These are phyloP conservation scores for Achatina immaculata DNA, from an alignment of 1,140 invertebrate species.

Conservation along the genomic window DNA sequence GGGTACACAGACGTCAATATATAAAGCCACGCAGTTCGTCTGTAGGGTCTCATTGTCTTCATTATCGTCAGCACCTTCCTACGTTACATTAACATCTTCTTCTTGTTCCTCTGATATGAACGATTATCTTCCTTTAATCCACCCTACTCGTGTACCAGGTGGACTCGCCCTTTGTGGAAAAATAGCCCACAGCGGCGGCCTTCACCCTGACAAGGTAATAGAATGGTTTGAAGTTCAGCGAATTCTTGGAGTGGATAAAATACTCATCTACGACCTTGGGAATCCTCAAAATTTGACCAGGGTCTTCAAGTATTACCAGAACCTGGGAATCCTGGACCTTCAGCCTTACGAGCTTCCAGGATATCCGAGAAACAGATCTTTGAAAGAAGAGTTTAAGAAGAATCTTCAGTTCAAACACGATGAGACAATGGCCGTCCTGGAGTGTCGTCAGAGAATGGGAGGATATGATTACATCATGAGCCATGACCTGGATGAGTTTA, in stretches of 20 bases:
- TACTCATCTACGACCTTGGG: too few species aligned
- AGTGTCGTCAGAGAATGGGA: neutral
- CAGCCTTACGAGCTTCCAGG: neutral
- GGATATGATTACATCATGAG: constrained; percentile 21
- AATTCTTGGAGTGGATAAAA: too few species aligned
- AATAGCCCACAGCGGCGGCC: neutral
- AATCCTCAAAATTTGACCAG: too few species aligned
- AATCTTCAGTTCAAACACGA: neutral
- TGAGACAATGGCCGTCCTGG: neutral
- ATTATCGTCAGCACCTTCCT: too few species aligned
- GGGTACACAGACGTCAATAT: too few species aligned
- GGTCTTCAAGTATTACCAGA: too few species aligned
- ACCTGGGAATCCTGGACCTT: too few species aligned
- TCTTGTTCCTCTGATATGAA: neutral
- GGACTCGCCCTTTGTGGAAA: neutral
- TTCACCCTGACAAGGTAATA: neutral
- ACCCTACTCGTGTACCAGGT: neutral
- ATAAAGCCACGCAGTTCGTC: too few species aligned
- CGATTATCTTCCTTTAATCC: neutral
- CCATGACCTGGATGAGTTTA: neutral
- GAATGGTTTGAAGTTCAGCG: too few species aligned
- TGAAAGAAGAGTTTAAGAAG: neutral
- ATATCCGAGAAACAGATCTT: neutral
- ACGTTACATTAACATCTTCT: neutral
- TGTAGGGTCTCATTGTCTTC: too few species aligned